Evolutionary conservation across 1,140 invertebrate species (phyloP).

Genomic region (Vanessa tameamea): DNA sequence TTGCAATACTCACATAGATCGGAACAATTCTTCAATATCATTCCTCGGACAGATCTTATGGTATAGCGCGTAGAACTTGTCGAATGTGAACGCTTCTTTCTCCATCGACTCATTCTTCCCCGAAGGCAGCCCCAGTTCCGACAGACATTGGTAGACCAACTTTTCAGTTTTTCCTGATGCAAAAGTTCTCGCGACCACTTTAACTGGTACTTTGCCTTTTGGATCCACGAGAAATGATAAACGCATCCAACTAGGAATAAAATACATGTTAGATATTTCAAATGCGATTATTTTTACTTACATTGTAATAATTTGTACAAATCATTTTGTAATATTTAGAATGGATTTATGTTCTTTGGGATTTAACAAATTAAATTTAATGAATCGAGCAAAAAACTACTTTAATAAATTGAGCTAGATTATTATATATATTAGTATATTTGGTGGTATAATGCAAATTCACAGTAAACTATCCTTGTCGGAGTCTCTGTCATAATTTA

Average conservation of each 20-base stretch:
- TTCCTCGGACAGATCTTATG: slow-evolving; percentile 99
- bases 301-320: too few relatives aligned
- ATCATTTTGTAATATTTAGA: too few relatives aligned
- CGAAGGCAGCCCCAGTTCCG: slow-evolving; percentile 95
- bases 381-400: too few relatives aligned
- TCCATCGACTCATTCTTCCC: slow-evolving; percentile 99
- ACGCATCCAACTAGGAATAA: slow-evolving; percentile 94
- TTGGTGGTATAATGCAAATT: too few relatives aligned
- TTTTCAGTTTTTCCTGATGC: slow-evolving; percentile 98
- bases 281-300: too few relatives aligned
- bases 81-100: slow-evolving; percentile 97
- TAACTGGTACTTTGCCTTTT: slow-evolving; percentile 97
- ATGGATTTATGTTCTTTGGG: too few relatives aligned
- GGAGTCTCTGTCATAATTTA: too few relatives aligned
- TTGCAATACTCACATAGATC: slow-evolving; percentile 92
- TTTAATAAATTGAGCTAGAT: too few relatives aligned
- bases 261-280: too few relatives aligned
- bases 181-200: slow-evolving; percentile 98
- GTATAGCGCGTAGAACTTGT: slow-evolving; percentile 99
- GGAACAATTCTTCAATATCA: slow-evolving; percentile 99
- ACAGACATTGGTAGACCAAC: slow-evolving; percentile 96
- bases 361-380: too few relatives aligned
- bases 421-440: too few relatives aligned
- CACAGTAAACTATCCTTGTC: too few relatives aligned
- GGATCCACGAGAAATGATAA: slow-evolving; percentile 95